Evolutionary conservation across 2,797 vertebrate species (phyloP).

Genomic region (Cottoperca gobio): DNA sequence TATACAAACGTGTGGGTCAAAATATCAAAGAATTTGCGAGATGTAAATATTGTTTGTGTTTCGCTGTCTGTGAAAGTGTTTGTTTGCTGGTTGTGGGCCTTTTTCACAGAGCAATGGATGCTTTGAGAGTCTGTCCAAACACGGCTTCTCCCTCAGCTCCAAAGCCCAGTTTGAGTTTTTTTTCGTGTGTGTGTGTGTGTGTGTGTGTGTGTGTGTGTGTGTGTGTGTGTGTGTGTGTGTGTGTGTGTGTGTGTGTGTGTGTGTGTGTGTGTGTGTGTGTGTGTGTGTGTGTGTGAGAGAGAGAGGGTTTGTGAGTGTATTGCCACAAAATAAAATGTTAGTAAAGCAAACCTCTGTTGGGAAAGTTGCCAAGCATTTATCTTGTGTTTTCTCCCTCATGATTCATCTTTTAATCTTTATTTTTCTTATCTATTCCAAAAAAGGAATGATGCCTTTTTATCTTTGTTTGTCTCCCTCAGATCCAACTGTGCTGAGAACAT

Average conservation of each 20-base stretch:
- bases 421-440: slow-evolving; percentile 25
- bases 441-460: slow-evolving; percentile 40
- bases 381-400: slow-evolving; percentile 47
- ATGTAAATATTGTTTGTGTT: slow-evolving; percentile 43
- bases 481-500: slow-evolving; percentile 99
- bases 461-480: slow-evolving; percentile 77
- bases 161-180: slow-evolving; percentile 20
- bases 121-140: slow-evolving; percentile 61
- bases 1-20: too few relatives aligned
- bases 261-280: not conserved
- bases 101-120: slow-evolving; percentile 30
- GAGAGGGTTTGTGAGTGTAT: slow-evolving; percentile 15
- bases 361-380: slow-evolving; percentile 55
- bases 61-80: slow-evolving; percentile 20
- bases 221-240: not conserved
- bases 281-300: not conserved
- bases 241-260: not conserved
- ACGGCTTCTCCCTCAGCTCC: slow-evolving; percentile 44
- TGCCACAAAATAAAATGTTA: slow-evolving; percentile 52
- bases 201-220: not conserved
- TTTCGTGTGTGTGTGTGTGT: too few relatives aligned
- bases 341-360: slow-evolving; percentile 52
- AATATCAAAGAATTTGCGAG: too few relatives aligned
- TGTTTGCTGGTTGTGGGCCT: slow-evolving; percentile 21
- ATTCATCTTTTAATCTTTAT: slow-evolving; percentile 47